Conservation (phyloP, 2,797 vertebrate species). For the Echiichthys vipera region DNA sequence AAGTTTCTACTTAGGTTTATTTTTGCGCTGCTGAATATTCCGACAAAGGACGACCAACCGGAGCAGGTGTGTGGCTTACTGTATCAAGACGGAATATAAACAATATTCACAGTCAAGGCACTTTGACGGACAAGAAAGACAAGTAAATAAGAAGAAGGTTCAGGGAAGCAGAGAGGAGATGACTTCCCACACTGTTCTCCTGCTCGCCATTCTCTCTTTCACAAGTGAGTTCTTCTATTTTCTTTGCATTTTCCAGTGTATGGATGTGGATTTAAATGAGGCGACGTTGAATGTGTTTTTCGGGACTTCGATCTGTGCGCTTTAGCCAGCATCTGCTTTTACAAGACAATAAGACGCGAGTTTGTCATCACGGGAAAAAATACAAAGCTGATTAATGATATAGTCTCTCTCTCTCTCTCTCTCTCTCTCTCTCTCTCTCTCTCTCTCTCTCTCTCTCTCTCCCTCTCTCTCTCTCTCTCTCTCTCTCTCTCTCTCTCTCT, state of each 20-base stretch:
- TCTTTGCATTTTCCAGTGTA: not conserved
- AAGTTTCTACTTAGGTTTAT: not conserved
- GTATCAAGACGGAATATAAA: not conserved
- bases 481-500: too few relatives aligned
- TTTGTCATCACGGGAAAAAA: too few relatives aligned
- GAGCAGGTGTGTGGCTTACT: not conserved
- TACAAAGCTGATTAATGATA: too few relatives aligned
- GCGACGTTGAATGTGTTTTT: too few relatives aligned
- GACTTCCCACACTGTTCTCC: slow-evolving; percentile 56
- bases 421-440: not conserved
- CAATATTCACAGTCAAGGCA: not conserved
- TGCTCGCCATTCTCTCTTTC: slow-evolving; percentile 66
- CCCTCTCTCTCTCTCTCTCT: not conserved
- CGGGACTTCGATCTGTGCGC: too few relatives aligned
- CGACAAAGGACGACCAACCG: not conserved
- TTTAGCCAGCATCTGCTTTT: too few relatives aligned
- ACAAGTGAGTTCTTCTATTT: slow-evolving; percentile 66
- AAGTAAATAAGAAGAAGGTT: slow-evolving; percentile 33
- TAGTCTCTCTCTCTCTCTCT: not conserved
- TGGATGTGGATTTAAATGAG: not conserved
- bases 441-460: not conserved
- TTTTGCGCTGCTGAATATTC: not conserved
- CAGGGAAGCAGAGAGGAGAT: slow-evolving; percentile 51
- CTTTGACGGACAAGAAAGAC: slow-evolving; percentile 4
- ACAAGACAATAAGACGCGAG: too few relatives aligned